phyloP scores from a whole-genome alignment of 2,797 vertebrate genomes.

The Muraenolepis orangiensis region DNA sequence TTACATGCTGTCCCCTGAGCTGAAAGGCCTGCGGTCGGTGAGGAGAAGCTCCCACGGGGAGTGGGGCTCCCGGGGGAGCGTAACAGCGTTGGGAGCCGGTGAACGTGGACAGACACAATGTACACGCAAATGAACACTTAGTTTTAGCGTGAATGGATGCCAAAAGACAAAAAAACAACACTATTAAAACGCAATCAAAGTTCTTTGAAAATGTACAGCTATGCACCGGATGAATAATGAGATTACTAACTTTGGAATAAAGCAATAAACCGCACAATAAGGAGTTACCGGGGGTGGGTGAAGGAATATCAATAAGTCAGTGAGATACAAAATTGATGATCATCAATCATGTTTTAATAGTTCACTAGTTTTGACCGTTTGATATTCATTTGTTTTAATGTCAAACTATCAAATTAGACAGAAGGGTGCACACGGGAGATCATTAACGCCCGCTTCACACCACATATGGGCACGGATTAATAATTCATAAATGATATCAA shows the following conservation, averaged over 20 bases:
- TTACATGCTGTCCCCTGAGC: neutral
- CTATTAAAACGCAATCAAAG: neutral
- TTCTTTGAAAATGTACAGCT: neutral
- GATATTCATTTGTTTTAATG: constrained; percentile 20
- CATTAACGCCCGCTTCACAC: constrained; percentile 45
- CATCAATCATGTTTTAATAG: neutral
- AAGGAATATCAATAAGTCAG: neutral
- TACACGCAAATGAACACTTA: neutral
- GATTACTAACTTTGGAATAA: neutral
- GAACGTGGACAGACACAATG: neutral
- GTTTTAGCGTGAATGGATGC: neutral
- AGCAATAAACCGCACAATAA: neutral
- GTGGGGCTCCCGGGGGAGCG: neutral
- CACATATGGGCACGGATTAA: constrained; percentile 41
- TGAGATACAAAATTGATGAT: neutral
- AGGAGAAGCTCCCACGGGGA: neutral
- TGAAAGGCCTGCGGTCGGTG: neutral
- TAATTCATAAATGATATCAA: neutral
- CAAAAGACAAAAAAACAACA: neutral
- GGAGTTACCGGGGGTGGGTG: neutral
- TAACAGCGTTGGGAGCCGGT: neutral
- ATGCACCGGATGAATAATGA: neutral
- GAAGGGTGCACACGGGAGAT: constrained; percentile 44
- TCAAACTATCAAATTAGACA: constrained; percentile 34
- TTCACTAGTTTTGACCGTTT: neutral